Conservation (phyloP, 2,797 vertebrate species). For the Pterois miles region DNA sequence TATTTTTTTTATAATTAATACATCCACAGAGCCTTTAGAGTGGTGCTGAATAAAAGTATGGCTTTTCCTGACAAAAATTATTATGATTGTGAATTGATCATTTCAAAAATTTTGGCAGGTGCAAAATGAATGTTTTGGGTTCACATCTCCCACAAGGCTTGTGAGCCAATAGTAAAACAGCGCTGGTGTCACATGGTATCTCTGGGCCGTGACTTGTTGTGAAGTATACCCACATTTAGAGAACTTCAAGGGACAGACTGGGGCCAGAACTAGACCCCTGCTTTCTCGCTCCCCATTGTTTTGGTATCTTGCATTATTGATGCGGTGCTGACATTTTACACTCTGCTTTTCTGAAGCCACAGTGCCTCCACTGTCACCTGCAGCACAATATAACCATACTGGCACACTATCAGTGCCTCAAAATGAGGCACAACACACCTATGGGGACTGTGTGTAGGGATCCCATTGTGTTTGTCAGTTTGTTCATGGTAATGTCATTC, state of each 20-base stretch:
- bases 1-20: not conserved
- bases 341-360: constrained; percentile 28
- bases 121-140: no score
- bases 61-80: no score
- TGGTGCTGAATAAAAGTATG: not conserved
- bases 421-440: constrained; percentile 4
- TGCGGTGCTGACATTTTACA: constrained; percentile 61
- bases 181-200: no score
- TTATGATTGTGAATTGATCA: no score
- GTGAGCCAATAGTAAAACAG: no score
- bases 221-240: not conserved
- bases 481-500: not conserved
- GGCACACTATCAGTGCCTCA: not conserved
- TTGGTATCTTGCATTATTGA: constrained; percentile 64
- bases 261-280: not conserved
- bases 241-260: not conserved
- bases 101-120: no score
- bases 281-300: constrained; percentile 39
- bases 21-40: not conserved
- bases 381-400: constrained; percentile 21
- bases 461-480: not conserved
- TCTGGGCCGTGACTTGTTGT: not conserved
- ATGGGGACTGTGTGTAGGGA: not conserved
- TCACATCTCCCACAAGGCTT: no score
- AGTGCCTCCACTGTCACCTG: constrained; percentile 44